Percentiles rank a stretch among this genome's conserved stretches.
Evolutionary conservation across 2,113 vertebrate genomes (phyloP).

Genomic region (Zootoca vivipara): DNA sequence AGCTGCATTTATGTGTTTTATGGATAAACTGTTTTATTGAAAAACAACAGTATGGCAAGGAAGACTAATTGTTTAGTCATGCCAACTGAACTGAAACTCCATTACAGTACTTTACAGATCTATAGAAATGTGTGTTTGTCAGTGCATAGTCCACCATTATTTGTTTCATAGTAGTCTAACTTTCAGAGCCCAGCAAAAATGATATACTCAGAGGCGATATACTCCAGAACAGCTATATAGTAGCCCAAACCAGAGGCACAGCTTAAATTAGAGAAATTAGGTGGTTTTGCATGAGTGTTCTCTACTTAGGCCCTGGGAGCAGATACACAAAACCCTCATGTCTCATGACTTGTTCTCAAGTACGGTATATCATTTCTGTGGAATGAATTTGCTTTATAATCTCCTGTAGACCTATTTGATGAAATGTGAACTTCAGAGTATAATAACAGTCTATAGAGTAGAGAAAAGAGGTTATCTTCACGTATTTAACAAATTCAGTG

Average conservation of each 20-base stretch:
- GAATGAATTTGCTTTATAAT: not conserved
- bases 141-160: not conserved
- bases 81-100: not conserved
- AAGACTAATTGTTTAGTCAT: not conserved
- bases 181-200: not conserved
- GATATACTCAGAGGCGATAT: not conserved
- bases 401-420: not conserved
- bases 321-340: not conserved
- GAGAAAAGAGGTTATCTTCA: not conserved
- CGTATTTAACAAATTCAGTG: too few species aligned
- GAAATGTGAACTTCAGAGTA: not conserved
- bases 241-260: not conserved
- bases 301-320: not conserved
- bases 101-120: not conserved
- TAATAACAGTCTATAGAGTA: not conserved
- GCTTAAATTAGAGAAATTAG: not conserved
- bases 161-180: not conserved
- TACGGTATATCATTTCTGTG: not conserved
- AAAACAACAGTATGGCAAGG: not conserved
- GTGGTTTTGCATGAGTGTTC: not conserved
- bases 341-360: too few species aligned
- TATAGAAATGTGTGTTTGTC: not conserved
- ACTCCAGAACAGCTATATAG: not conserved
- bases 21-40: not conserved
- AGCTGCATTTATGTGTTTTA: slow-evolving; percentile 23